These are phyloP conservation scores for Deilephila porcellus DNA, from an alignment of 2,888 invertebrate genomes.

Conservation along the genomic window DNA sequence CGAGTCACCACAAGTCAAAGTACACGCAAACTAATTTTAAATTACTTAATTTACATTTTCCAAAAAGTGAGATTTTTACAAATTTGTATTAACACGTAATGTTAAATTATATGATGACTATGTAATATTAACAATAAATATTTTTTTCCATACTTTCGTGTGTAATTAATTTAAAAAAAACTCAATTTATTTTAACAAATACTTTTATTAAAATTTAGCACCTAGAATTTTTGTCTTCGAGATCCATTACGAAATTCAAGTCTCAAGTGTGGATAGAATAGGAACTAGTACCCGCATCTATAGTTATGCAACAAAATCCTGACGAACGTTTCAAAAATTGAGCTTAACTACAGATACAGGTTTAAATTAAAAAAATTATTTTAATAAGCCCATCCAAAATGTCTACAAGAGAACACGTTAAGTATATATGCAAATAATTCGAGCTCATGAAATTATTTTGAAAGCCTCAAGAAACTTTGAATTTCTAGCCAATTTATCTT, in stretches of 20 bases:
- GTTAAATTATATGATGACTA: not conserved
- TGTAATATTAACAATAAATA: slow-evolving; percentile 8
- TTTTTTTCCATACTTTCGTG: not conserved
- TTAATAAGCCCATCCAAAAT: not conserved
- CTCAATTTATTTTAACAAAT: slow-evolving; percentile 56
- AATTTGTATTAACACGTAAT: slow-evolving; percentile 23
- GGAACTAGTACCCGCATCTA: slow-evolving; percentile 52
- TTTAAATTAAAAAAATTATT: slow-evolving; percentile 1
- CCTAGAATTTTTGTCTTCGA: slow-evolving; percentile 73
- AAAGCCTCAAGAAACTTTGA: slow-evolving; percentile 18
- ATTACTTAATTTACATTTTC: slow-evolving; percentile 48
- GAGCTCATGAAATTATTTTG: not conserved
- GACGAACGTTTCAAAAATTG: not conserved
- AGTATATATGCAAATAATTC: slow-evolving; percentile 7
- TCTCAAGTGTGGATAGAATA: slow-evolving; percentile 48
- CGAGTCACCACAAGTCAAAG: slow-evolving; percentile 82
- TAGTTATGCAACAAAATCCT: slow-evolving; percentile 35
- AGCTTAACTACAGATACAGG: slow-evolving; percentile 15
- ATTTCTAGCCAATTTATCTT: not conserved
- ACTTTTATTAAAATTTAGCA: slow-evolving; percentile 76
- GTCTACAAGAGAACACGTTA: not conserved
- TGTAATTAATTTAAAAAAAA: slow-evolving; percentile 12
- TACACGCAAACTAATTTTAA: slow-evolving; percentile 48
- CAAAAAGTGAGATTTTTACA: slow-evolving; percentile 39
- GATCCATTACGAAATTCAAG: slow-evolving; percentile 67